phyloP scores from a whole-genome alignment of 2,113 vertebrate species.

The Rhagologus leucostigma region DNA sequence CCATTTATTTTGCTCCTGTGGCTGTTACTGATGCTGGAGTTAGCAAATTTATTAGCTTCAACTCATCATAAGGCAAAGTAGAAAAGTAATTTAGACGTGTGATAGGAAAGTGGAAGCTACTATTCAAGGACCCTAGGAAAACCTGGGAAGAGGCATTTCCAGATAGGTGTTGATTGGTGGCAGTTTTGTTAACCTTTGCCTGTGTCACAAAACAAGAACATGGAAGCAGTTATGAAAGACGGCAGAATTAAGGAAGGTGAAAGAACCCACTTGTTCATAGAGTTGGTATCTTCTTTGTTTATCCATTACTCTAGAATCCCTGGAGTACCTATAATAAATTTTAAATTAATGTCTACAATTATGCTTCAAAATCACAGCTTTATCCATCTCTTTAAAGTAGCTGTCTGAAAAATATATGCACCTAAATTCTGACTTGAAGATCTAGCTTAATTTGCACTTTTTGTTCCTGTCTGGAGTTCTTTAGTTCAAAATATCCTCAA shows the following conservation, averaged over 20 bases:
- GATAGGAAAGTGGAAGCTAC: neutral
- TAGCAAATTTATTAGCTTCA: neutral
- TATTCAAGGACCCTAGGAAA: neutral
- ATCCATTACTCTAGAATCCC: neutral
- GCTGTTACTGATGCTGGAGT: neutral
- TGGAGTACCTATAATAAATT: neutral
- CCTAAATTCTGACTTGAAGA: neutral
- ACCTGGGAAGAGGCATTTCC: neutral
- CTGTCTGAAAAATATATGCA: neutral
- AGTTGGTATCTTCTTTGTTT: neutral
- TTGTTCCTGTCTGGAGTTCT: neutral
- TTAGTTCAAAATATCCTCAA: neutral
- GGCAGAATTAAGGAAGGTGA: neutral
- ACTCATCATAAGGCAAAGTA: neutral
- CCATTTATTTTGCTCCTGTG: neutral
- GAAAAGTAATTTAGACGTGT: neutral
- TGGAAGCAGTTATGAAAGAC: neutral
- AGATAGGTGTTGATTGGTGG: neutral
- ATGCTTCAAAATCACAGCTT: neutral
- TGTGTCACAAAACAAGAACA: neutral
- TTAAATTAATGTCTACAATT: neutral
- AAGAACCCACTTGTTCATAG: neutral
- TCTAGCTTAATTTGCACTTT: neutral
- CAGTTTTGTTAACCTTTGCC: neutral
- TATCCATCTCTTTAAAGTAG: neutral